These are phyloP conservation scores for Calosoma granatense DNA, from an alignment of 1,140 invertebrate species.

Conservation along the genomic window DNA sequence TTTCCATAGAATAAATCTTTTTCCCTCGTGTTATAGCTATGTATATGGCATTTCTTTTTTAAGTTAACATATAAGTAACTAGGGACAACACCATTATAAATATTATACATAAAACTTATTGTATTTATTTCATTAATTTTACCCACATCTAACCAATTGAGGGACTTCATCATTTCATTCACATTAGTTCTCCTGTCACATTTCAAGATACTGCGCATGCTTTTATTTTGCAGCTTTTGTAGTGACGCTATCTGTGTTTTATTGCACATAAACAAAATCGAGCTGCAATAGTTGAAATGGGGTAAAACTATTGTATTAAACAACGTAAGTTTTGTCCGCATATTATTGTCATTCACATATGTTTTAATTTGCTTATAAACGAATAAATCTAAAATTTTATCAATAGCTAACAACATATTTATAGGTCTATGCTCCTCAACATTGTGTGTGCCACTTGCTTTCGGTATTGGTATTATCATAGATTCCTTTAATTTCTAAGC, in stretches of 20 bases:
- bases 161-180: no score
- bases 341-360: background rate
- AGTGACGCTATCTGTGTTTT: background rate
- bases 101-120: no score
- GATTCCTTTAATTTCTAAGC: background rate
- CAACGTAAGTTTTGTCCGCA: background rate
- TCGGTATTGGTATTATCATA: background rate
- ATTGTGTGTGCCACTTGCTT: background rate
- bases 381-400: no score
- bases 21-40: no score
- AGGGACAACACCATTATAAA: no score
- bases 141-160: no score
- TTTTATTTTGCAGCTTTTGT: background rate
- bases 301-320: background rate
- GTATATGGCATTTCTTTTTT: no score
- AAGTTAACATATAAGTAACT: no score
- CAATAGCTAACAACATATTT: background rate
- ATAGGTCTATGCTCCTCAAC: background rate
- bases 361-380: background rate
- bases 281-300: background rate
- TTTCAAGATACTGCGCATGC: background rate
- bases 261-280: background rate
- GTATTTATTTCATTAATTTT: no score
- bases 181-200: no score
- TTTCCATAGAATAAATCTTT: no score